Evolutionary conservation across 2,113 vertebrate genomes (phyloP), one percentile per base, ranked within the genome.

Genomic region (Neolamprologus hecqui): DNA sequence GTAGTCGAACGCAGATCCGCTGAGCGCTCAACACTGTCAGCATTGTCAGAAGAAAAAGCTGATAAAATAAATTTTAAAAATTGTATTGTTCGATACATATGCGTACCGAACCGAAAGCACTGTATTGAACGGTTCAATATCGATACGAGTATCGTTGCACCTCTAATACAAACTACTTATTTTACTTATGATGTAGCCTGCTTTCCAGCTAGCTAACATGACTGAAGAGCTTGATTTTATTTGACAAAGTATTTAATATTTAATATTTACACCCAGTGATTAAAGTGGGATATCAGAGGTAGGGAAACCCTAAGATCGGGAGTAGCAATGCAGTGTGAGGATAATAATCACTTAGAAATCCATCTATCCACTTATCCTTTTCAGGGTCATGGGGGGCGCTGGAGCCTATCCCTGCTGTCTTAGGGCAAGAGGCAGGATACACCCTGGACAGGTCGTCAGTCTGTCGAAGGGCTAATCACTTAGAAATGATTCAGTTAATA

Each of bases 41-140:
- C 42, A 47, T 47, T 4, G 6, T 1, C 42, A 47, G 42, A 47
- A 47, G 45, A 47, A 47, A 15, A 15, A 47, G 45, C 7, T 47
- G 45, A 15, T 47, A 47, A 47, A 47, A 47, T 4, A 47, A 47
- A 47, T 7, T 0, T 0, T 1, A 47, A 47, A 47, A 15, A 7
- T 47, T 47, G 45, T 47, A 47, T 47, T 47, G 14, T 47, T 45
- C 1, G 4, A 15, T 15, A 47, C 14, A 47, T 47, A 47, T 47
- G 45, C 45, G 4, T 47, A 47, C 6, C 2, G 45, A 47, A 47
- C 14, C 14, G 45, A 47, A 47, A 47, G 45, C 45, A 47, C 14
- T 47, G 45, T 47, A 47, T 47, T 14, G 4, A 47, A 47, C 45
- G 45, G 45, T 15, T 0, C 45, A 47, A 47, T 47, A 47, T 47